Percentiles rank a stretch among this genome's conserved stretches.
These are phyloP conservation scores for Ceriagrion tenellum DNA, from an alignment of 2,888 invertebrate species.

Conservation along the genomic window DNA sequence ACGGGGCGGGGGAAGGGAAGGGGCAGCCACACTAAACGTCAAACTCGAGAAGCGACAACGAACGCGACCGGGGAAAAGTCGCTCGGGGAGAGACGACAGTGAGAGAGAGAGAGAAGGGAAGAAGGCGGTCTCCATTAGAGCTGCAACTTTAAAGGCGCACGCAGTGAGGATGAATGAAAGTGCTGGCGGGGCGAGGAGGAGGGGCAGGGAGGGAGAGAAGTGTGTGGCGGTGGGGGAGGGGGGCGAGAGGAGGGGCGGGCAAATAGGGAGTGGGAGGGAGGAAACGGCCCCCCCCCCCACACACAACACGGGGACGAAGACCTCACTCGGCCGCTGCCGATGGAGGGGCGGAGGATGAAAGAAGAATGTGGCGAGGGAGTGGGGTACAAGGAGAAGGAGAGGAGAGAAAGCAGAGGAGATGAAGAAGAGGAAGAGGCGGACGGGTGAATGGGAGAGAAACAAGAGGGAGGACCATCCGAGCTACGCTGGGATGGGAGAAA, in stretches of 20 bases:
- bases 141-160: background rate
- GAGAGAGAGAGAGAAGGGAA: background rate
- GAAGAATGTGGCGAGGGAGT: background rate
- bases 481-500: background rate
- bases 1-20: background rate
- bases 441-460: background rate
- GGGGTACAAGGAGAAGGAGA: background rate
- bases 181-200: background rate
- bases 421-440: background rate
- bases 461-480: background rate
- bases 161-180: slow-evolving; percentile 22
- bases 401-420: background rate
- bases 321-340: too few relatives aligned
- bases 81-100: too few relatives aligned
- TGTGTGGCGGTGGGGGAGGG: too few relatives aligned
- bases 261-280: background rate
- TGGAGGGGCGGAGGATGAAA: background rate
- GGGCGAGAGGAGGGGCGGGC: background rate
- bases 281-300: background rate
- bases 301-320: background rate
- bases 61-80: too few relatives aligned
- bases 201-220: background rate
- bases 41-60: background rate
- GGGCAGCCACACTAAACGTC: background rate
- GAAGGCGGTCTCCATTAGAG: background rate